Evolutionary conservation across 2,888 invertebrate species (phyloP).

Genomic region (Protonemura montana): DNA sequence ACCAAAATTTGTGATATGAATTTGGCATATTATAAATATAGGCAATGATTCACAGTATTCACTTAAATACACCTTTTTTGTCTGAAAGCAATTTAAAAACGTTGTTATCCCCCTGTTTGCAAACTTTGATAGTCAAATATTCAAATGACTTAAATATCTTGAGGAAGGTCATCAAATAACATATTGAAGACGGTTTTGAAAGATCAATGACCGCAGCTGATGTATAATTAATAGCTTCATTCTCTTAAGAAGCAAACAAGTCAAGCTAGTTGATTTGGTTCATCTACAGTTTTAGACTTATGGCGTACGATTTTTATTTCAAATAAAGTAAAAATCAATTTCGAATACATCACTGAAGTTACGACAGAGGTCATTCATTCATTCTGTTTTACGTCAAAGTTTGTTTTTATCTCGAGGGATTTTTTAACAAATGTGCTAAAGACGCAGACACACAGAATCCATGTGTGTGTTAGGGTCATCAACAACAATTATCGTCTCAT

Average conservation of each 20-base stretch:
- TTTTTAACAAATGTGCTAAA: neutral
- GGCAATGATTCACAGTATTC: neutral
- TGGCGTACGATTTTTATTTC: neutral
- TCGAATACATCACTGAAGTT: conserved; percentile 10
- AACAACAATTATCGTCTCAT: neutral
- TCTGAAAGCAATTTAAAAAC: too few relatives aligned
- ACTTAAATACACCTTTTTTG: too few relatives aligned
- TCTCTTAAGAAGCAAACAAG: neutral
- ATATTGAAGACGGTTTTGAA: conserved; percentile 13
- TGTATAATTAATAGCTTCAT: neutral
- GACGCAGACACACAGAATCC: neutral
- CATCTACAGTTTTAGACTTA: neutral
- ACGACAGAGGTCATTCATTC: conserved; percentile 38
- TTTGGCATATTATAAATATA: neutral
- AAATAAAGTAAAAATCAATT: conserved; percentile 8
- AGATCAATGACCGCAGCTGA: conserved; percentile 27
- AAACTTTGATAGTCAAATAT: neutral
- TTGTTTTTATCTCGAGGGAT: neutral
- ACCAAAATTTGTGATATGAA: neutral
- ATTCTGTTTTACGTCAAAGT: conserved; percentile 3
- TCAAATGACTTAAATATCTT: neutral
- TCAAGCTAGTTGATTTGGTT: neutral
- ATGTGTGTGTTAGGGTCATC: neutral
- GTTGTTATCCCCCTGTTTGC: too few relatives aligned
- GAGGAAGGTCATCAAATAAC: conserved; percentile 33